A percentile compares a stretch with the other conserved stretches of the same genome.
Evolutionary conservation across 2,113 vertebrate species (phyloP).

Genomic region (Butorides virescens): DNA sequence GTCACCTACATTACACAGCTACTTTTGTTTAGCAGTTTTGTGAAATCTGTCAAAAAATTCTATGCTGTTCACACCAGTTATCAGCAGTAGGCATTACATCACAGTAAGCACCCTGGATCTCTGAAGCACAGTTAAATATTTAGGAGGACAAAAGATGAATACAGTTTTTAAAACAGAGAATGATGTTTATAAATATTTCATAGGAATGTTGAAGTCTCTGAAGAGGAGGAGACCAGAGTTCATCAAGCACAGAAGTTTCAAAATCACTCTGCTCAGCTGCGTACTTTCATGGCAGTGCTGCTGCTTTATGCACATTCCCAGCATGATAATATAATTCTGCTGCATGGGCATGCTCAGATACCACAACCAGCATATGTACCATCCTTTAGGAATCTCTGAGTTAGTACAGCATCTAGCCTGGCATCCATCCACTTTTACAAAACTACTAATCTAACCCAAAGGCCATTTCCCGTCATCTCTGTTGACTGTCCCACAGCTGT

Average conservation of each 20-base stretch:
- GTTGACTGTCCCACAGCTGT: not conserved
- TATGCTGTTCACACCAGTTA: not conserved
- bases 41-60: not conserved
- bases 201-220: not conserved
- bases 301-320: not conserved
- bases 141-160: not conserved
- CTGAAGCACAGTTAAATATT: not conserved
- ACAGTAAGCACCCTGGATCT: not conserved
- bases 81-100: not conserved
- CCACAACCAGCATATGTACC: not conserved
- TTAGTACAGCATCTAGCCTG: not conserved
- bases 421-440: not conserved
- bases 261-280: not conserved
- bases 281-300: not conserved
- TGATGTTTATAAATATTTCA: not conserved
- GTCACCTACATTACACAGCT: not conserved
- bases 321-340: not conserved
- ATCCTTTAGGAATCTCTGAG: not conserved
- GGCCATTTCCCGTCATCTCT: not conserved
- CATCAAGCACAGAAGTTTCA: not conserved
- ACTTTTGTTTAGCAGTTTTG: slow-evolving; percentile 30
- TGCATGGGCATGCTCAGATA: not conserved
- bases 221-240: not conserved
- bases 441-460: not conserved
- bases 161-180: not conserved